A percentile compares a stretch with the other conserved stretches of the same genome.
These are phyloP conservation scores for Proterorhinus semilunaris DNA, from an alignment of 2,113 vertebrate genomes.

Conservation along the genomic window DNA sequence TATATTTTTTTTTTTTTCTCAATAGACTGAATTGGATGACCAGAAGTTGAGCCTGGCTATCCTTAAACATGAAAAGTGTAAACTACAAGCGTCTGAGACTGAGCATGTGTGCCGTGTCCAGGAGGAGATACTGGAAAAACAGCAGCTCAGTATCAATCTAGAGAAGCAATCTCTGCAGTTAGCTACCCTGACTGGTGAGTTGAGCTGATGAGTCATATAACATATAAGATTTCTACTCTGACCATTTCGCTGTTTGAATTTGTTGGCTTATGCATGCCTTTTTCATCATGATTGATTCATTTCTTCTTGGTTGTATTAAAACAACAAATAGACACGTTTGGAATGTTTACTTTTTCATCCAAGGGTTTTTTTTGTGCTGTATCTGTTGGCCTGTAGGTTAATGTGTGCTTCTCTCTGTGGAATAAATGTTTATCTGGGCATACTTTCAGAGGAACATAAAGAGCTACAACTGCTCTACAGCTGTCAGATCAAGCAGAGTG, in stretches of 20 bases:
- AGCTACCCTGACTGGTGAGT: slow-evolving; percentile 75
- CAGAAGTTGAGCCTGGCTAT: slow-evolving; percentile 69
- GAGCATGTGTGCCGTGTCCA: slow-evolving; percentile 66
- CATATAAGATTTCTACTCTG: neutral
- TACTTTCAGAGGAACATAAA: slow-evolving; percentile 76
- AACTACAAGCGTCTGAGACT: slow-evolving; percentile 66
- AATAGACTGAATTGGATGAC: slow-evolving; percentile 69
- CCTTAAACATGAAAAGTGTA: slow-evolving; percentile 72
- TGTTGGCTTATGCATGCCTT: too few relatives aligned
- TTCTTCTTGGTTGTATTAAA: slow-evolving; percentile 36
- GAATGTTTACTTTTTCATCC: slow-evolving; percentile 55
- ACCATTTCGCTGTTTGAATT: neutral
- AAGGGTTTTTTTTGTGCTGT: slow-evolving; percentile 40
- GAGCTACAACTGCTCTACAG: slow-evolving; percentile 72
- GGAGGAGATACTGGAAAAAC: slow-evolving; percentile 75
- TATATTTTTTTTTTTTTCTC: slow-evolving; percentile 12
- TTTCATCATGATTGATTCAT: slow-evolving; percentile 39
- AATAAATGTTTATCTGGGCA: slow-evolving; percentile 35
- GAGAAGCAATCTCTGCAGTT: slow-evolving; percentile 64
- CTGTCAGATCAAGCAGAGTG: slow-evolving; percentile 71
- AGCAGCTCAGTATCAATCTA: slow-evolving; percentile 72
- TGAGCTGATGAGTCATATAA: neutral
- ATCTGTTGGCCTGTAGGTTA: slow-evolving; percentile 23
- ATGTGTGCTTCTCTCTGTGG: slow-evolving; percentile 14
- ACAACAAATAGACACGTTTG: slow-evolving; percentile 43